Base-by-base conservation (phyloP, 2,113 vertebrate species). In the Orycteropus afer region DNA sequence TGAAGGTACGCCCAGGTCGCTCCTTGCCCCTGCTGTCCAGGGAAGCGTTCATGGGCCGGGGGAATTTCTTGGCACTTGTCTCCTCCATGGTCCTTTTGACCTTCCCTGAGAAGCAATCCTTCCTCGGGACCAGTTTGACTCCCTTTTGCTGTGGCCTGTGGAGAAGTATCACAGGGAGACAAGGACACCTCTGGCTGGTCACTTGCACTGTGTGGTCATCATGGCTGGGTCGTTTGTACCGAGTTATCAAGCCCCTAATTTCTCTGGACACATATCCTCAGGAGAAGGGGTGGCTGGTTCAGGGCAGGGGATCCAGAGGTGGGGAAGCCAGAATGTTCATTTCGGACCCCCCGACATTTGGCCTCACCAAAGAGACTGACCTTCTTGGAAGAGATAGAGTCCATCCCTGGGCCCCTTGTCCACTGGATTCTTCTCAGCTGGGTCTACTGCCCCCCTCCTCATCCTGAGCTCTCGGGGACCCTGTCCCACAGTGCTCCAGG, bases 1-100 rank as follows among this genome's bases (percentile, higher is more conserved):
- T 98, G 96, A 99, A 99, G 99, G 99, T 99, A 98, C 45, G 97
- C 17, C 84, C 10, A 1, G 4, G 2, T 13, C 0, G 0, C 74
- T 15, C 4, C 1, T 22, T 2, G 63, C 8, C 73, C 89, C 5
- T 3, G 71, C 71, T 77, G 5, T 7, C 47, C 3, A 22, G 23
- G 73, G 40, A 25, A 20, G 55, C 59, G 74, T 22, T 2, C 5
- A 1, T 22, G 34, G 14, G 73, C 7, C 42, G 12, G 20, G 78
- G 29, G 65, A 8, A 22, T 29, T 23, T 17, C 42, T 81, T 5
- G 59, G 32, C 18, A 0, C 67, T 14, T 49, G 27, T n/a, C 12
- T 32, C 18, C 14, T n/a, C 22, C 17, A 2, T 5, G 3, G n/a
- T 61, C n/a, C 67, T 81, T 45, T 49, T 14, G 67, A 37, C 25